Evolutionary conservation across 2,797 vertebrate genomes (phyloP).

Genomic region (Chelidonichthys spinosus): DNA sequence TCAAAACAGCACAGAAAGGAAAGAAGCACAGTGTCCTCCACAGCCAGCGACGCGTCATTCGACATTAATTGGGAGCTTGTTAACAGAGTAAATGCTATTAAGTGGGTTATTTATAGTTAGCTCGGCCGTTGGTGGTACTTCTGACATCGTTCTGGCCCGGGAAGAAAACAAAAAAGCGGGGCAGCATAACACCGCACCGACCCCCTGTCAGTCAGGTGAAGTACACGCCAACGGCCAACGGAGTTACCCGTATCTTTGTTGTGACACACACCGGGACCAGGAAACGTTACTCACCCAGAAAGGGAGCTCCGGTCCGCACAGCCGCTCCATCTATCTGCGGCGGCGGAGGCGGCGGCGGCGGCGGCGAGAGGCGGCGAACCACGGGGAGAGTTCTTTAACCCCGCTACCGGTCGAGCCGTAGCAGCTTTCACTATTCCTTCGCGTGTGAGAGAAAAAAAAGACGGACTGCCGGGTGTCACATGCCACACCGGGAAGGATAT

Average conservation of each 20-base stretch:
- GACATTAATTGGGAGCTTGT: slow-evolving; percentile 47
- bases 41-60: neutral
- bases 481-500: slow-evolving; percentile 36
- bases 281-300: slow-evolving; percentile 81
- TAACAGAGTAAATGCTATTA: slow-evolving; percentile 57
- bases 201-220: slow-evolving; percentile 2
- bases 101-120: slow-evolving; percentile 46
- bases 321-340: slow-evolving; percentile 75
- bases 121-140: slow-evolving; percentile 3
- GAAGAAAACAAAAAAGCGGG: slow-evolving; percentile 14
- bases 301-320: slow-evolving; percentile 79
- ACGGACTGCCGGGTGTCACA: slow-evolving; percentile 44
- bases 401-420: slow-evolving; percentile 47
- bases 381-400: slow-evolving; percentile 37
- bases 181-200: slow-evolving; percentile 9
- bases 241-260: slow-evolving; percentile 15
- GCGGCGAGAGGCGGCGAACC: slow-evolving; percentile 37
- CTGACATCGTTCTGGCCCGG: slow-evolving; percentile 15
- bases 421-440: slow-evolving; percentile 18
- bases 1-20: neutral
- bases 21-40: neutral
- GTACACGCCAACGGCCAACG: neutral
- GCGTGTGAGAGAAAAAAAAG: neutral
- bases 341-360: too few species aligned
- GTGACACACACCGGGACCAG: slow-evolving; percentile 23